These are phyloP conservation scores for Motacilla alba DNA, from an alignment of 2,113 vertebrate species.

Conservation along the genomic window DNA sequence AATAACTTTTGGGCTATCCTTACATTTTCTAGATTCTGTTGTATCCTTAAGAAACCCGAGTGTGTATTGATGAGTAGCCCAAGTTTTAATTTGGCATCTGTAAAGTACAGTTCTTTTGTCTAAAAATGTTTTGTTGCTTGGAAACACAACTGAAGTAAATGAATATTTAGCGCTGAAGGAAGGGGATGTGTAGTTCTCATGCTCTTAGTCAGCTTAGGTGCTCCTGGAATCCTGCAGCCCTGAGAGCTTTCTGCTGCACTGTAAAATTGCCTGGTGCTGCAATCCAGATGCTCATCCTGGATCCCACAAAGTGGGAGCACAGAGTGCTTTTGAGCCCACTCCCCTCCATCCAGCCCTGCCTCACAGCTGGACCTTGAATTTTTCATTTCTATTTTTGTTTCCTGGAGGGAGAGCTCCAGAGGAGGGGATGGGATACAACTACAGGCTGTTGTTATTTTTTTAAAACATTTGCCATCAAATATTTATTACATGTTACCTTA, in stretches of 20 bases:
- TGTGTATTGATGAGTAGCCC: not conserved
- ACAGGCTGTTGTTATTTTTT: not conserved
- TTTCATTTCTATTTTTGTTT: not conserved
- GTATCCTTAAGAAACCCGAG: not conserved
- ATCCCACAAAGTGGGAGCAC: not conserved
- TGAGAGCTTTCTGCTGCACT: constrained; percentile 15
- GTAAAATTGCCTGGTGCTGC: not conserved
- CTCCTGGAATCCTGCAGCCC: not conserved
- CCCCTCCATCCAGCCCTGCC: not conserved
- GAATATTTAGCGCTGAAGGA: not conserved
- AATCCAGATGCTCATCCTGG: not conserved
- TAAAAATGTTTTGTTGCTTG: constrained; percentile 54
- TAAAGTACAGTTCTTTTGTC: constrained; percentile 23
- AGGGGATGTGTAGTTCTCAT: not conserved
- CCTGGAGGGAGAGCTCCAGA: not conserved
- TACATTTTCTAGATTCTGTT: not conserved
- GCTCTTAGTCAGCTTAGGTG: not conserved
- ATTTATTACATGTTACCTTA: not conserved
- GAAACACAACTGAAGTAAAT: constrained; percentile 38
- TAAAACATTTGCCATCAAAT: not conserved
- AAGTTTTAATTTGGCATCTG: constrained; percentile 31
- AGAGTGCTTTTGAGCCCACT: not conserved
- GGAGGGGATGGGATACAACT: not conserved
- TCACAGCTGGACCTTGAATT: not conserved
- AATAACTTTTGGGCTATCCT: not conserved